A percentile compares a stretch with the other conserved stretches of the same genome.
Evolutionary conservation across 2,113 vertebrate genomes (phyloP).

Genomic region (Heterotilapia buettikoferi): DNA sequence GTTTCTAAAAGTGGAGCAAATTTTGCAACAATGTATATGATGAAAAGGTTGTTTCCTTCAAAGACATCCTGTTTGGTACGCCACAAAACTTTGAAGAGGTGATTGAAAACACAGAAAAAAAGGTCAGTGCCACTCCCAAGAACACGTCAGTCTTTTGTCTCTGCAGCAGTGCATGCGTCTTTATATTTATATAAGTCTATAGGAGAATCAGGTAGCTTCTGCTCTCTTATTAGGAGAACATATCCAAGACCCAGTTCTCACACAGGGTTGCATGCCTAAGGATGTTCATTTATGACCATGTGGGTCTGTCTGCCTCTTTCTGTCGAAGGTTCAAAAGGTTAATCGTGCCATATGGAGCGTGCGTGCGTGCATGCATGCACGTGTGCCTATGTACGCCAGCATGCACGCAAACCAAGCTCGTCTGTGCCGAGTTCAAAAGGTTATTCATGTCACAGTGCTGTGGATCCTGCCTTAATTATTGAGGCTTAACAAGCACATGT

Average conservation of each 20-base stretch:
- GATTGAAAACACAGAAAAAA: not conserved
- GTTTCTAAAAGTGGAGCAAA: not conserved
- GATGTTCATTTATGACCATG: not conserved
- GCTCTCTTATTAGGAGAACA: not conserved
- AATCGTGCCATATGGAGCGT: conserved; percentile 45
- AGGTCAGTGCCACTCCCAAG: not conserved
- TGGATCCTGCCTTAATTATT: conserved; percentile 52
- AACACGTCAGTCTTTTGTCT: not conserved
- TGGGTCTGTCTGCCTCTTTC: conserved; percentile 11
- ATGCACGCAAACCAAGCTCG: conserved; percentile 25
- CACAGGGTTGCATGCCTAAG: not conserved
- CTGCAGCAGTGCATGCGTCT: not conserved
- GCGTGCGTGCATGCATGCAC: conserved; percentile 13
- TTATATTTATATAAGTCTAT: not conserved
- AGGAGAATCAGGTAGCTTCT: conserved; percentile 4
- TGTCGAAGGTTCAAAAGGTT: conserved; percentile 54
- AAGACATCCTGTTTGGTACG: not conserved
- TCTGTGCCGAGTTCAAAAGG: conserved; percentile 46
- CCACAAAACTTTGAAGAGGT: not conserved
- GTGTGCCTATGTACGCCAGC: conserved; percentile 12
- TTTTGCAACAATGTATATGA: not conserved
- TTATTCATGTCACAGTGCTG: conserved; percentile 38
- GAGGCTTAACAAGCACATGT: conserved; percentile 58
- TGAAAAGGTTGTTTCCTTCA: not conserved
- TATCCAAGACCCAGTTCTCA: not conserved